These are phyloP conservation scores for Aradophagus sp. DNA, from an alignment of 1,140 invertebrate species.

Conservation along the genomic window DNA sequence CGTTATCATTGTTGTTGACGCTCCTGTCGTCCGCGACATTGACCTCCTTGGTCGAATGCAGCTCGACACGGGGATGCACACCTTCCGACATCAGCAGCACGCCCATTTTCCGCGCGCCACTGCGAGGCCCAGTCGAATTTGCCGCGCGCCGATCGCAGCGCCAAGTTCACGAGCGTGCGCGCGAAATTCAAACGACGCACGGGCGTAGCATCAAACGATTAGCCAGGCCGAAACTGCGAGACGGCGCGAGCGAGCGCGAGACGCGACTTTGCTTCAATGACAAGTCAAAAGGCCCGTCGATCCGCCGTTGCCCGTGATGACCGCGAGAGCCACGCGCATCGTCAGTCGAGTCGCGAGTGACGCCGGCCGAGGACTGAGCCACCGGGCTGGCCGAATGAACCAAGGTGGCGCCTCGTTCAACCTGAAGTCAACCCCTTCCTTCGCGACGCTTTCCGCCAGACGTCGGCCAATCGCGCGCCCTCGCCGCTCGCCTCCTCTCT, in stretches of 20 bases:
- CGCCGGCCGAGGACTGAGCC: slow-evolving; percentile 68
- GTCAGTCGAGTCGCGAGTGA: slow-evolving; percentile 65
- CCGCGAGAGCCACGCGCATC: background rate
- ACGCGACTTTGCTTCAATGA: no score
- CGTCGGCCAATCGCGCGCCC: slow-evolving; percentile 49
- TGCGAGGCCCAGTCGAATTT: slow-evolving; percentile 28
- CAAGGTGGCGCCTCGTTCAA: slow-evolving; percentile 69
- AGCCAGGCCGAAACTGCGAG: no score
- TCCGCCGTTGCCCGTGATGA: no score
- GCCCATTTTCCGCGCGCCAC: slow-evolving; percentile 63
- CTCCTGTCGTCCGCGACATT: slow-evolving; percentile 2
- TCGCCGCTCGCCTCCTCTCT: slow-evolving; percentile 15
- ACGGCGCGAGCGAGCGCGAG: no score
- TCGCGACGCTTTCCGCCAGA: slow-evolving; percentile 33
- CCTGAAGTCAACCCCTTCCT: slow-evolving; percentile 67
- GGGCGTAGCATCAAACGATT: background rate
- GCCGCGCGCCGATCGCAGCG: slow-evolving; percentile 40
- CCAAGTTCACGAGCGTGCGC: slow-evolving; percentile 26
- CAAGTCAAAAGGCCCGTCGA: no score
- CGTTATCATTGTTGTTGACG: slow-evolving; percentile 54
- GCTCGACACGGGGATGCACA: slow-evolving; percentile 60
- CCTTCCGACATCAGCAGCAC: slow-evolving; percentile 68
- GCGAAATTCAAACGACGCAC: slow-evolving; percentile 15
- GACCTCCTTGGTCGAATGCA: slow-evolving; percentile 44
- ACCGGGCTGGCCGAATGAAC: slow-evolving; percentile 49